Evolutionary conservation across 2,113 vertebrate species (phyloP), one percentile per base, ranked within the genome.

Genomic region (Plecturocebus donacophilus): DNA sequence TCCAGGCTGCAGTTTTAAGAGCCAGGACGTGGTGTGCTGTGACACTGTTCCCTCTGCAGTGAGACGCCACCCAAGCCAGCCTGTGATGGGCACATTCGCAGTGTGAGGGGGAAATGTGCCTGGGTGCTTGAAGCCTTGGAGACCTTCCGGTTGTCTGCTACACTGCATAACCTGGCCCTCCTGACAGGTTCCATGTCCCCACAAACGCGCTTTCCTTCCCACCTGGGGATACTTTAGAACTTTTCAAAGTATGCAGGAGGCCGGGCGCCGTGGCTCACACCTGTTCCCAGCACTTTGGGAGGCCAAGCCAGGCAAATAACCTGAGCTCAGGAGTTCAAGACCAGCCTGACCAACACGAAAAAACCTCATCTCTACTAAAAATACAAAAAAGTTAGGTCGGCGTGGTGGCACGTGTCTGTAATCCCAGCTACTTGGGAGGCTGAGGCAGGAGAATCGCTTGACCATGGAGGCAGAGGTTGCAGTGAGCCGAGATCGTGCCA

Each of bases 101-200:
- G 52, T 0, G 0, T 1, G 38, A 17, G n/a, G 14, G 16, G 12
- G 54, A 64, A 25, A n/a, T 12, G 7, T 2, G 14, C 21, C 42
- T 20, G 9, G 27, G 66, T 73, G 8, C 8, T 25, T 17, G 9
- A n/a, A 52, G 77, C 86, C 42, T 73, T 42, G 5, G 30, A 54
- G 16, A 68, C 21, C 13, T 64, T 30, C 56, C 2, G 30, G 20
- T 16, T 42, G 4, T 27, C 35, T 49, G 52, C 40, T 27, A 25
- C 17, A 21, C 45, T 35, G 42, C 64, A 23, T 7, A 35, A 75
- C 56, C 56, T 23, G 5, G 4, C 30, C 45, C 27, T 42, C 58
- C 6, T 8, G 47, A 12, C 70, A 16, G 42, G 27, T 14, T 32
- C 47, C 4, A 30, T 6, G 13, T 45, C 76, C 45, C 5, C 42